phyloP scores from a whole-genome alignment of 2,797 vertebrate genomes.

The Mastacembelus armatus region DNA sequence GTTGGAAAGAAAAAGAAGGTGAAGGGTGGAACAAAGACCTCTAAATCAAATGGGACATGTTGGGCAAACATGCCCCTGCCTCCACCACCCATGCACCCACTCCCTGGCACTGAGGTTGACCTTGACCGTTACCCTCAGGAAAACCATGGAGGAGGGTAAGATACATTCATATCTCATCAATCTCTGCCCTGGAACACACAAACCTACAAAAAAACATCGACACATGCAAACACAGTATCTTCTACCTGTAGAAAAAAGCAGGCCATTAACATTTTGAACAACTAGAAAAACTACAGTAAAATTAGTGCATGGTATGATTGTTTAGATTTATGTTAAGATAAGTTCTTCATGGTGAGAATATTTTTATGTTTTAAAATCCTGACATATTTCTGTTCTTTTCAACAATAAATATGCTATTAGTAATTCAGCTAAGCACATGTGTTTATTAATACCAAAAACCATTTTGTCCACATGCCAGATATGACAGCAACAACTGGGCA shows the following conservation, averaged over 20 bases:
- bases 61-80: constrained; percentile 95
- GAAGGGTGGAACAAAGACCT: constrained; percentile 90
- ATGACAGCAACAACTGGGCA: constrained; percentile 92
- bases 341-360: neutral
- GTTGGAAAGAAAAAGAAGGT: constrained; percentile 97
- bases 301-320: neutral
- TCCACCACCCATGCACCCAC: constrained; percentile 92
- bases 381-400: neutral
- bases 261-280: neutral
- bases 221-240: constrained; percentile 29
- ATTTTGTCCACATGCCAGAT: constrained; percentile 77
- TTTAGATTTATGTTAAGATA: neutral
- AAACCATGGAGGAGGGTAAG: constrained; percentile 87
- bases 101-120: constrained; percentile 91
- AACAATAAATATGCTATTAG: too few species aligned
- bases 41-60: constrained; percentile 92
- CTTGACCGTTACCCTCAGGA: constrained; percentile 91
- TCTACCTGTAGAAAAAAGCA: constrained; percentile 27
- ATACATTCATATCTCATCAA: constrained; percentile 61
- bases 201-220: constrained; percentile 32
- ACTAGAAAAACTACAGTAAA: neutral
- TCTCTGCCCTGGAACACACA: constrained; percentile 46
- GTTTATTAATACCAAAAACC: neutral
- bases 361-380: neutral
- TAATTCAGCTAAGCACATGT: too few species aligned